Conservation (phyloP, 2,113 vertebrate species). For the Ranitomeya variabilis region DNA sequence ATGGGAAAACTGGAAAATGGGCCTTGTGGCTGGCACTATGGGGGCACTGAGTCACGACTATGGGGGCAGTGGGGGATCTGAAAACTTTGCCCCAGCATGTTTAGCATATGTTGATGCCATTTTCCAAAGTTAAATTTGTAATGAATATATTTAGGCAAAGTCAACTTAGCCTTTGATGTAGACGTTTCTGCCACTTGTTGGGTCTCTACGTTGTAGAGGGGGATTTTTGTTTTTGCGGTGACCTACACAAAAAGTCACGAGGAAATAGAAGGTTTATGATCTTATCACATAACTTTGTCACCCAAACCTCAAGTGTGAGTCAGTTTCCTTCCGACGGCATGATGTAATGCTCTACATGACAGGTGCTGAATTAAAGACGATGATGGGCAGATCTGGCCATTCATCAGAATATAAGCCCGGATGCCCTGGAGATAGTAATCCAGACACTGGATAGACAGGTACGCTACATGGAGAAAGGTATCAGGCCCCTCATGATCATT, state of each 20-base stretch:
- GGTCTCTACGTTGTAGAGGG: not conserved
- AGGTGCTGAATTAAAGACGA: not conserved
- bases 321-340: constrained; percentile 45
- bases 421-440: not conserved
- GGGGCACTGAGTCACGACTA: too few species aligned
- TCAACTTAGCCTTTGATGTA: not conserved
- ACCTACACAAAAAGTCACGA: not conserved
- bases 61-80: not conserved
- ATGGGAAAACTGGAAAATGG: too few species aligned
- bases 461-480: not conserved
- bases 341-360: constrained; percentile 26
- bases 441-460: not conserved
- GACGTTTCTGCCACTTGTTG: not conserved
- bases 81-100: not conserved
- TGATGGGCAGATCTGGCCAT: not conserved
- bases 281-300: constrained; percentile 31
- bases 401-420: not conserved
- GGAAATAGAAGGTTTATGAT: constrained; percentile 16
- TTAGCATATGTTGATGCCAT: not conserved
- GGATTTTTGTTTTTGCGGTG: constrained; percentile 33
- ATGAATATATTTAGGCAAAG: not conserved
- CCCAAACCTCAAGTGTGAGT: constrained; percentile 43
- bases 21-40: not conserved
- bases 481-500: too few species aligned
- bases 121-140: not conserved